phyloP scores from a whole-genome alignment of 1,140 invertebrate species.

The Cotesia vestalis region DNA sequence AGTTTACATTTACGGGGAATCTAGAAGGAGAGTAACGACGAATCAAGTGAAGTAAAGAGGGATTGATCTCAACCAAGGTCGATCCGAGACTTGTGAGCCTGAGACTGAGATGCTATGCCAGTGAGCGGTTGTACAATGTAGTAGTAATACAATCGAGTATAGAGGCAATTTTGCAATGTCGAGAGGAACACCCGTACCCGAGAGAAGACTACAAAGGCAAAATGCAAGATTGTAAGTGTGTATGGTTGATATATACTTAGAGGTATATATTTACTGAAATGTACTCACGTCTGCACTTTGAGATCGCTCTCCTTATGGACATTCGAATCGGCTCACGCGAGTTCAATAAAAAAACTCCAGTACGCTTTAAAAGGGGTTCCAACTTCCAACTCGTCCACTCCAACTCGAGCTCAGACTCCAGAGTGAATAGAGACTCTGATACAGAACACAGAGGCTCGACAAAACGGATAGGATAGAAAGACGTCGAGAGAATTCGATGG shows the following conservation, averaged over 20 bases:
- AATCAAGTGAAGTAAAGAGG: slow-evolving; percentile 8
- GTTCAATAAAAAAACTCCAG: slow-evolving; percentile 30
- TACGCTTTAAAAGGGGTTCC: slow-evolving; percentile 30
- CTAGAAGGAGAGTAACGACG: slow-evolving; percentile 10
- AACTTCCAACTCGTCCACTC: not conserved
- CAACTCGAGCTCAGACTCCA: not conserved
- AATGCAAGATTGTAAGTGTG: not conserved
- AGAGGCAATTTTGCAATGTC: slow-evolving; percentile 26
- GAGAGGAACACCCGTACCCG: not conserved
- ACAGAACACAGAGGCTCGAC: not conserved
- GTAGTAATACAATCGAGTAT: slow-evolving; percentile 15
- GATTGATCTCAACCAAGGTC: slow-evolving; percentile 33
- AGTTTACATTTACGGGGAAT: not conserved
- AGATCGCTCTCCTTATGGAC: slow-evolving; percentile 41
- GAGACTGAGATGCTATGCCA: not conserved
- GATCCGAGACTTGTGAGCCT: not conserved
- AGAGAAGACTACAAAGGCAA: slow-evolving; percentile 16
- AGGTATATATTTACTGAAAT: not conserved
- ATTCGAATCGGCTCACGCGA: slow-evolving; percentile 35
- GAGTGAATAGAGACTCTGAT: too few species aligned
- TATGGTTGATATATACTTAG: not conserved
- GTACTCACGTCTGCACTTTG: slow-evolving; percentile 30
- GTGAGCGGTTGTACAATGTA: too few species aligned
- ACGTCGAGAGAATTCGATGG: slow-evolving; percentile 1
- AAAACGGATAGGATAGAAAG: not conserved